Percentiles rank a stretch among this genome's conserved stretches.
phyloP scores from a whole-genome alignment of 2,888 invertebrate species.

The Microctonus aethiopoides region DNA sequence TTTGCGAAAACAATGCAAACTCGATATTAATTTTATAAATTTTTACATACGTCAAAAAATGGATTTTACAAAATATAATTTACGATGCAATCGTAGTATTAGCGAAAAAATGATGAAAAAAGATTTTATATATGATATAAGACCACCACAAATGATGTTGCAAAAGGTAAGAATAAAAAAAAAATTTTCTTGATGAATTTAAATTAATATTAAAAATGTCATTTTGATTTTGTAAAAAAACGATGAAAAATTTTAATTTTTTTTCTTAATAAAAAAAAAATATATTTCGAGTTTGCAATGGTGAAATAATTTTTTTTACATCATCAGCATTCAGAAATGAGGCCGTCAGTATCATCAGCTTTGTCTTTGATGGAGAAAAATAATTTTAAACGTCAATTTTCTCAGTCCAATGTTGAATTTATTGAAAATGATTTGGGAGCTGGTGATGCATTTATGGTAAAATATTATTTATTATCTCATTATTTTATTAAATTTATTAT shows the following conservation, averaged over 20 bases:
- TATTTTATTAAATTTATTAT: too few species aligned
- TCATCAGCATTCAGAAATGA: neutral
- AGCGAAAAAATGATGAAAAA: slow-evolving; percentile 59
- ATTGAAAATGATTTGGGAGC: neutral
- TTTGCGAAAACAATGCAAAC: slow-evolving; percentile 6
- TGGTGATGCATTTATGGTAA: neutral
- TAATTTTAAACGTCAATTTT: neutral
- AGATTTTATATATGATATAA: slow-evolving; percentile 56
- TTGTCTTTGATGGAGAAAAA: neutral
- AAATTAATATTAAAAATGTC: too few species aligned
- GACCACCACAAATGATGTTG: slow-evolving; percentile 39
- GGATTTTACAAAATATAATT: slow-evolving; percentile 54
- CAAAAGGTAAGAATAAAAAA: slow-evolving; percentile 38
- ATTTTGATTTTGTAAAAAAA: too few species aligned
- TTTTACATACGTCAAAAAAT: neutral
- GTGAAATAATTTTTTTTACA: neutral
- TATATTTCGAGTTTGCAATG: too few species aligned
- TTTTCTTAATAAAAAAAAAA: too few species aligned
- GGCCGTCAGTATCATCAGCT: neutral
- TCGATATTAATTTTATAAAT: neutral
- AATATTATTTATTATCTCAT: neutral
- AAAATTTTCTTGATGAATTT: too few species aligned
- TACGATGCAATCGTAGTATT: slow-evolving; percentile 54
- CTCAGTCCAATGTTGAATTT: neutral
- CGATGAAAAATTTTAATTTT: too few species aligned